Conservation (phyloP, 2,113 vertebrate species). For the Corvus cornix region DNA sequence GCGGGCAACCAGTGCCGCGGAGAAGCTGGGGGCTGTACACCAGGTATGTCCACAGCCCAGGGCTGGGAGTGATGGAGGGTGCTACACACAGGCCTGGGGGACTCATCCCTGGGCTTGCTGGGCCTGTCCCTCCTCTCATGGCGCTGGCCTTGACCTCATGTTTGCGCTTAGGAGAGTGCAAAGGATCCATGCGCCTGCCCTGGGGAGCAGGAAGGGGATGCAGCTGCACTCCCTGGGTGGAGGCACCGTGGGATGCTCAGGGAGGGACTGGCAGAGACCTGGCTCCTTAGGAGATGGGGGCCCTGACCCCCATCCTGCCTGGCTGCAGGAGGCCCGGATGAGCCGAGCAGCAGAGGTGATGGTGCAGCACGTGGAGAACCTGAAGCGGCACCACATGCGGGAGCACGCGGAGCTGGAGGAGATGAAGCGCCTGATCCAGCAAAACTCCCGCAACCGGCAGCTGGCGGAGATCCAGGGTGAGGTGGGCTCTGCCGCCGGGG, state of each 20-base stretch:
- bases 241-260: background rate
- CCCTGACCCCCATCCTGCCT: background rate
- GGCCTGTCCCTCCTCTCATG: background rate
- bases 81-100: background rate
- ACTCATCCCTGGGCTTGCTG: background rate
- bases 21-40: constrained; percentile 84
- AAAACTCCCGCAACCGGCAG: constrained; percentile 66
- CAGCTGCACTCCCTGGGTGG: background rate
- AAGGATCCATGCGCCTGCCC: background rate
- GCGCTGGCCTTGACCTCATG: rapidly evolving
- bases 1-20: constrained; percentile 74
- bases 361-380: constrained; percentile 84
- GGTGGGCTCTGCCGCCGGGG: background rate
- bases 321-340: constrained; percentile 80
- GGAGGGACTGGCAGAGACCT: background rate
- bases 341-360: constrained; percentile 82
- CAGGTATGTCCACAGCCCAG: constrained; percentile 66
- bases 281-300: background rate
- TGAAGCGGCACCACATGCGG: constrained; percentile 73
- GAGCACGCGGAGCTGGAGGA: constrained; percentile 80
- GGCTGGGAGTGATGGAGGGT: background rate
- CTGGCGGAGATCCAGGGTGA: constrained; percentile 59
- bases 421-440: constrained; percentile 74
- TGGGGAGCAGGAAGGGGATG: background rate
- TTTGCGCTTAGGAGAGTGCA: rapidly evolving